Base-by-base conservation (phyloP, 2,797 vertebrate genomes). In the Cryptoblepharus egeriae region DNA sequence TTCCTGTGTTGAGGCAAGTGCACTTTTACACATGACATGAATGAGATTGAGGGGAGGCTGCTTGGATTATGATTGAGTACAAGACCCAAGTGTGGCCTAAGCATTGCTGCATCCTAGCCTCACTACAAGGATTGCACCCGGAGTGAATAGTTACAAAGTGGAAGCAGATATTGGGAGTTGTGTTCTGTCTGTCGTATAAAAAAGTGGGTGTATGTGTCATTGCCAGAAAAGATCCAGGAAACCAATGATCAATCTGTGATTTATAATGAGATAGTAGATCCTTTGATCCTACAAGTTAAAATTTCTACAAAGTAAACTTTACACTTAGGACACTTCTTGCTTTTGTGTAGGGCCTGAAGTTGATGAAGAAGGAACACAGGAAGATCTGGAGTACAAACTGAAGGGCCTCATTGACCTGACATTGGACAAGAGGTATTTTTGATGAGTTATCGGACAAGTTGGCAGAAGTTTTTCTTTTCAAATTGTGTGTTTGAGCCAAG, bases 371-470 rank as follows among this genome's bases (percentile, higher is more conserved):
- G 89, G 96, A 39, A 97, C 97, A 90, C 97, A 98, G 92, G 99
- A 99, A 94, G 98, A 99, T 84, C 96, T 98, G 79, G 98, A 99
- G 92, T 99, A 97, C 92, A 99, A 98, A 91, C 89, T 99, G 93
- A 99, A 98, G 91, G 98, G 97, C 49, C 97, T 98, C 88, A 98
- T 99, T 83, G 99, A 99, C 92, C 97, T 97, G 93, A 98, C 98
- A 0, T 94, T 99, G 94, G 98, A 99, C 81, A 99, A 99, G 93
- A 99, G 98, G 99, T 98, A 94, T 68, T 6, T 22, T 22, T 22
- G 57, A 58, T 58, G 55, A 88, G 42, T 75, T 65, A 75, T 11
- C 42, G 80, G 89, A 84, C n/a, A n/a, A 32, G 88, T 58, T 0
- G 0, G 1, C 18, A 71, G 85, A 0, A 9, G 26, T 3, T 0